Conservation (phyloP, 2,797 vertebrate species). For the Glyptemys insculpta region DNA sequence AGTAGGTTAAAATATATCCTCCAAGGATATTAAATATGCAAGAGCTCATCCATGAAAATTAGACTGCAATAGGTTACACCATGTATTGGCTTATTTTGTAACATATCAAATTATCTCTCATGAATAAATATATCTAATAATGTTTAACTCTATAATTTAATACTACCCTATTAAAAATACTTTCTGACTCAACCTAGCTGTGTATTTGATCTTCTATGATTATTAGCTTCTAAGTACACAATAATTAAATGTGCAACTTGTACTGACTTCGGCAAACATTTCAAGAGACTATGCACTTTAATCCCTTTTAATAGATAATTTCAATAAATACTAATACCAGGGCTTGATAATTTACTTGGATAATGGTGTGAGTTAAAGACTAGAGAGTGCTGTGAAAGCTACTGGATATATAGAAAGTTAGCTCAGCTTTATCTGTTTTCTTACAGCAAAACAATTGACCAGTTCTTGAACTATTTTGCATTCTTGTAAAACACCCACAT, state of each 20-base stretch:
- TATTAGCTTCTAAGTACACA: constrained; percentile 72
- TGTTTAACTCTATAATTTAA: constrained; percentile 83
- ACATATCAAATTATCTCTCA: constrained; percentile 84
- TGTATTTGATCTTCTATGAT: constrained; percentile 77
- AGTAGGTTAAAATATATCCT: constrained; percentile 85
- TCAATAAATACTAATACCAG: not conserved
- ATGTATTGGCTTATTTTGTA: constrained; percentile 85
- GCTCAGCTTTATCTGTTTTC: not conserved
- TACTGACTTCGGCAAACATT: constrained; percentile 66
- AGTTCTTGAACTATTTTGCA: too few relatives aligned
- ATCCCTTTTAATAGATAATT: constrained; percentile 12
- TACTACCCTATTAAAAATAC: constrained; percentile 80
- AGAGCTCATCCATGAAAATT: constrained; percentile 86
- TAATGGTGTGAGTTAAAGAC: not conserved
- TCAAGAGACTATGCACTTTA: constrained; percentile 56
- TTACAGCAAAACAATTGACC: not conserved
- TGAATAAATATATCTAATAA: constrained; percentile 86
- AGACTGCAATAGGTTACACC: constrained; percentile 82
- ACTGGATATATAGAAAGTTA: not conserved
- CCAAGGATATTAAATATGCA: constrained; percentile 86
- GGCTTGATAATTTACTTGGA: not conserved
- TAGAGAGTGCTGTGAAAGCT: not conserved
- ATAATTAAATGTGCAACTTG: constrained; percentile 78
- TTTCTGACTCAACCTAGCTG: constrained; percentile 76
- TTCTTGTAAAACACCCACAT: not conserved